Percentiles rank a stretch among this genome's conserved stretches.
phyloP scores from a whole-genome alignment of 2,888 invertebrate genomes.

The Rhimphoctona megacephalus region DNA sequence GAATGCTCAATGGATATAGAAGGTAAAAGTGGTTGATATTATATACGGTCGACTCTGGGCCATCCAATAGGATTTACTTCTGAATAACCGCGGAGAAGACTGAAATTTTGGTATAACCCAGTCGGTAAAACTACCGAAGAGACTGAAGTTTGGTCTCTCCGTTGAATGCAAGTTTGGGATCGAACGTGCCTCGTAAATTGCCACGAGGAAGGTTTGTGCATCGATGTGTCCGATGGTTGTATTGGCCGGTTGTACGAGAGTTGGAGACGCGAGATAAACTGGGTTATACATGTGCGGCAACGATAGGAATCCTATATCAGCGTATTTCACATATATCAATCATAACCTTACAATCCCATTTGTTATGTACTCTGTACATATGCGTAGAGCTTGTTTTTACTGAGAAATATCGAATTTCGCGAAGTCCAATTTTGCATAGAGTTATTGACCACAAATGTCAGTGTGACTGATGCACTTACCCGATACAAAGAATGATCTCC shows the following conservation, averaged over 20 bases:
- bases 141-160: constrained; percentile 2
- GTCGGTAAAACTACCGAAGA: constrained; percentile 15
- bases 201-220: constrained; percentile 45
- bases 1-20: not conserved
- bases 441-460: constrained; percentile 19
- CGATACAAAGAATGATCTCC: not conserved
- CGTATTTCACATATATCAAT: constrained; percentile 50
- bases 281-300: not conserved
- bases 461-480: not conserved
- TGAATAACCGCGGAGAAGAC: not conserved
- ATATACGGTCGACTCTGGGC: not conserved
- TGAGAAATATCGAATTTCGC: not conserved
- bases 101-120: constrained; percentile 6
- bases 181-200: constrained; percentile 61
- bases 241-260: constrained; percentile 21
- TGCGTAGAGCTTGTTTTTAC: constrained; percentile 14
- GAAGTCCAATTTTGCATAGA: constrained; percentile 13
- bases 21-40: not conserved
- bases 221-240: constrained; percentile 48
- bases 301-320: constrained; percentile 33
- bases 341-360: constrained; percentile 55
- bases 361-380: constrained; percentile 9
- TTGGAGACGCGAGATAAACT: constrained; percentile 12
- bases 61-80: constrained; percentile 14
- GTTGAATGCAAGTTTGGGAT: constrained; percentile 7